phyloP scores from a whole-genome alignment of 2,888 invertebrate genomes.

The Papilio gigon region DNA sequence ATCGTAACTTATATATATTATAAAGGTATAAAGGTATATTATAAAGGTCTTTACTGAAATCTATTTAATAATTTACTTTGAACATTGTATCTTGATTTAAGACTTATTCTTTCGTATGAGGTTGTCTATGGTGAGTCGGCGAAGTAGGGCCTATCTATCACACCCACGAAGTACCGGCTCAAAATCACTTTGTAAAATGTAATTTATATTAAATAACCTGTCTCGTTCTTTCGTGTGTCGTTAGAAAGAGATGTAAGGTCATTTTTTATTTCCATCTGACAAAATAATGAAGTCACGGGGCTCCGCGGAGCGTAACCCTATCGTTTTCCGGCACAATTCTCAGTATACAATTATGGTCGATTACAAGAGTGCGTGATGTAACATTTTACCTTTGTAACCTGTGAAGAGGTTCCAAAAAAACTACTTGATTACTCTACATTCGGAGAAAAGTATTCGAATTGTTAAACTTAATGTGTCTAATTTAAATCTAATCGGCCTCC shows the following conservation, averaged over 20 bases:
- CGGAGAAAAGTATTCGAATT: slow-evolving; percentile 26
- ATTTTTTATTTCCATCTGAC: slow-evolving; percentile 53
- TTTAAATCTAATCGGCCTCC: neutral
- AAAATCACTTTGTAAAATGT: slow-evolving; percentile 34
- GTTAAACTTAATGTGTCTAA: slow-evolving; percentile 16
- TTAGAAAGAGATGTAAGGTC: slow-evolving; percentile 44
- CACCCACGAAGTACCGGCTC: slow-evolving; percentile 30
- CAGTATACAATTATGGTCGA: slow-evolving; percentile 73
- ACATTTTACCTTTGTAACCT: slow-evolving; percentile 29
- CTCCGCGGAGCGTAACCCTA: slow-evolving; percentile 69
- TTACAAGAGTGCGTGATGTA: slow-evolving; percentile 38
- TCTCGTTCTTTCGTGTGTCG: slow-evolving; percentile 24
- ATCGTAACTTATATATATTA: too few relatives aligned
- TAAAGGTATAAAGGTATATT: neutral
- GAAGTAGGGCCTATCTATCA: slow-evolving; percentile 32
- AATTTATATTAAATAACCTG: slow-evolving; percentile 35
- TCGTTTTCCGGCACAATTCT: slow-evolving; percentile 73
- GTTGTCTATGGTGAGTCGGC: slow-evolving; percentile 15
- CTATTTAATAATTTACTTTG: neutral
- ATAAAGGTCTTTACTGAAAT: neutral
- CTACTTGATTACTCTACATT: slow-evolving; percentile 25
- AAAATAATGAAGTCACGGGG: slow-evolving; percentile 70
- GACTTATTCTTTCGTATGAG: slow-evolving; percentile 15
- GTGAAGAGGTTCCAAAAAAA: slow-evolving; percentile 30
- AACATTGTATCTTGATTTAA: neutral